Conservation (phyloP, 2,888 invertebrate genomes). For the Melanophora roralis region DNA sequence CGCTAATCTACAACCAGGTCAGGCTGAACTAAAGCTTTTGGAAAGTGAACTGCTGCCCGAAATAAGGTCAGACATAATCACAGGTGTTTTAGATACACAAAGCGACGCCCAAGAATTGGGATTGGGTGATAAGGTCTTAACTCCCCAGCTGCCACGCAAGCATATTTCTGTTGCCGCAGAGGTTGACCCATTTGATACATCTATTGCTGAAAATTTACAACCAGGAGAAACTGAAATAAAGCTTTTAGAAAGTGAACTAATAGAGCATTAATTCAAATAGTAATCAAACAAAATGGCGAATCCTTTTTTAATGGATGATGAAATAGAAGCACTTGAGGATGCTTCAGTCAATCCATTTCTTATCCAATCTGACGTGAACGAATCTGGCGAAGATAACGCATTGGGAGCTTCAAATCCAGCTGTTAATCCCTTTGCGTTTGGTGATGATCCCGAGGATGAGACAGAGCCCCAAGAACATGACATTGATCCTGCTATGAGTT, state of each 20-base stretch:
- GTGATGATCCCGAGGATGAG: slow-evolving; percentile 73
- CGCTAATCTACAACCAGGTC: slow-evolving; percentile 84
- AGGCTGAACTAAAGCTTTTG: slow-evolving; percentile 85
- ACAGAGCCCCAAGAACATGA: slow-evolving; percentile 64
- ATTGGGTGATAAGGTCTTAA: slow-evolving; percentile 84
- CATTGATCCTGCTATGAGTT: slow-evolving; percentile 77
- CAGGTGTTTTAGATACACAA: slow-evolving; percentile 75
- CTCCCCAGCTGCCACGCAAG: slow-evolving; percentile 79
- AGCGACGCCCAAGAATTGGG: slow-evolving; percentile 77
- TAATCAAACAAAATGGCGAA: slow-evolving; percentile 82
- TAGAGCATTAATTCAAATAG: slow-evolving; percentile 76
- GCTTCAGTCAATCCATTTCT: slow-evolving; percentile 83
- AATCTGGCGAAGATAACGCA: slow-evolving; percentile 86
- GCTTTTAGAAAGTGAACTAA: slow-evolving; percentile 86
- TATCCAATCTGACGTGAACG: slow-evolving; percentile 76
- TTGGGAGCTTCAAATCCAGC: slow-evolving; percentile 76
- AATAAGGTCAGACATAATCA: slow-evolving; percentile 67
- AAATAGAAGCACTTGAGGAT: slow-evolving; percentile 79
- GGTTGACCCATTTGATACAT: slow-evolving; percentile 91
- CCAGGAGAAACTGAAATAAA: slow-evolving; percentile 89
- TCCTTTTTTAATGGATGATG: slow-evolving; percentile 88
- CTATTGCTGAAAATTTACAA: slow-evolving; percentile 85
- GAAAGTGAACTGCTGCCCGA: slow-evolving; percentile 85
- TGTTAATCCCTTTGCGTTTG: slow-evolving; percentile 84
- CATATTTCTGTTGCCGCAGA: slow-evolving; percentile 77